These are phyloP conservation scores for Todiramphus chloris DNA, from an alignment of 2,113 vertebrate genomes.

Conservation along the genomic window DNA sequence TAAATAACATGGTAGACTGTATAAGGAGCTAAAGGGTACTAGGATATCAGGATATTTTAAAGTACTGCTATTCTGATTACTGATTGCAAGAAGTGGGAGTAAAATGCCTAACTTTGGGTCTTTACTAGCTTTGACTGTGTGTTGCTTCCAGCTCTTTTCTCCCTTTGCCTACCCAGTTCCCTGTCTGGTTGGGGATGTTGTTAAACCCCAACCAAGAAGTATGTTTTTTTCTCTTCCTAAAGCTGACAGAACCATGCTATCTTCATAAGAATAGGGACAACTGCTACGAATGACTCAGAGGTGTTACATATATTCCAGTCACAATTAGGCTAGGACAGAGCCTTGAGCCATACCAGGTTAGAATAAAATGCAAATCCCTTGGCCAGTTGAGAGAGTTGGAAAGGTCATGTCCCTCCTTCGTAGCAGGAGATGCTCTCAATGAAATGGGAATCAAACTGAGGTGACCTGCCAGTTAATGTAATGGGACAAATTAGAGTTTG, in stretches of 20 bases:
- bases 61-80: neutral
- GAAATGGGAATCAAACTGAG: neutral
- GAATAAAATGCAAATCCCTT: slow-evolving; percentile 1
- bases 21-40: neutral
- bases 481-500: neutral
- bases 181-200: neutral
- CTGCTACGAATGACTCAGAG: slow-evolving; percentile 16
- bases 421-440: neutral
- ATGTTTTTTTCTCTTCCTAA: neutral
- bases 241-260: slow-evolving; percentile 5
- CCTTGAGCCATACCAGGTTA: neutral
- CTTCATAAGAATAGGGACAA: neutral
- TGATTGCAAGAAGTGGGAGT: neutral
- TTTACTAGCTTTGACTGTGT: neutral
- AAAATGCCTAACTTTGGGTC: neutral
- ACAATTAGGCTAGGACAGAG: slow-evolving; percentile 35
- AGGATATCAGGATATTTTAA: neutral
- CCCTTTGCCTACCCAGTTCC: neutral
- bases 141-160: neutral
- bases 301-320: neutral
- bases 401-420: neutral
- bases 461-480: neutral
- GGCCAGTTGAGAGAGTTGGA: neutral
- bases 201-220: neutral
- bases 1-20: neutral